Conservation (phyloP, 2,797 vertebrate genomes). For the Geotrypetes seraphini region DNA sequence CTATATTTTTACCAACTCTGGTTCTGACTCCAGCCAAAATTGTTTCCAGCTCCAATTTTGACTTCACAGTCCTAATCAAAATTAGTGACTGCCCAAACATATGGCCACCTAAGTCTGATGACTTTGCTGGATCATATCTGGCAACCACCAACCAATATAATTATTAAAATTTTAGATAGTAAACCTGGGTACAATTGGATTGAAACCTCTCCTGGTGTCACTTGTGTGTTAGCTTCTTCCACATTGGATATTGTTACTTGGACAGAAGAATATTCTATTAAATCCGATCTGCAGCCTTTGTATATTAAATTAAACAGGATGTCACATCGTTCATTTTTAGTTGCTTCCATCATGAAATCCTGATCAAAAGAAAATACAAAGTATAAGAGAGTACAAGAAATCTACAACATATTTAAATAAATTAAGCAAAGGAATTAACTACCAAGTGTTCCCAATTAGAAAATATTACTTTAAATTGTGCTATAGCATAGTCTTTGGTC, state of each 20-base stretch:
- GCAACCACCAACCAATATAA: too few species aligned
- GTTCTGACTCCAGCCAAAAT: too few species aligned
- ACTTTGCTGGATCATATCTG: too few species aligned
- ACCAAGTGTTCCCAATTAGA: conserved; percentile 22
- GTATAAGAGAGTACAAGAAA: too few species aligned
- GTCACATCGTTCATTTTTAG: conserved; percentile 73
- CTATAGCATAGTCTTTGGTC: conserved; percentile 8
- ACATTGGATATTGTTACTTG: conserved; percentile 58
- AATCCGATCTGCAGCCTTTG: conserved; percentile 73
- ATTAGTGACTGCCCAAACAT: too few species aligned
- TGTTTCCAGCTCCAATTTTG: too few species aligned
- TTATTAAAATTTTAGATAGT: conserved; percentile 4
- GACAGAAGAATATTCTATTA: conserved; percentile 67
- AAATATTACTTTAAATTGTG: conserved; percentile 18
- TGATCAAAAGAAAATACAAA: conserved; percentile 39
- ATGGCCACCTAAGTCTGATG: too few species aligned
- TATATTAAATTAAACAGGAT: conserved; percentile 63
- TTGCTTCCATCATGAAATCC: conserved; percentile 71
- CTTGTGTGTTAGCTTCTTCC: conserved; percentile 67
- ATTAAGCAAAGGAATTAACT: conserved; percentile 7
- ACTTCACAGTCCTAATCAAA: too few species aligned
- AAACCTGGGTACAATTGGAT: conserved; percentile 79
- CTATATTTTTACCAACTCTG: too few species aligned
- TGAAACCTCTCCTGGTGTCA: conserved; percentile 71
- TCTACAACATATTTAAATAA: conserved; percentile 16